Evolutionary conservation across 2,888 invertebrate species (phyloP).

Genomic region (Agrenia bidenticulata): DNA sequence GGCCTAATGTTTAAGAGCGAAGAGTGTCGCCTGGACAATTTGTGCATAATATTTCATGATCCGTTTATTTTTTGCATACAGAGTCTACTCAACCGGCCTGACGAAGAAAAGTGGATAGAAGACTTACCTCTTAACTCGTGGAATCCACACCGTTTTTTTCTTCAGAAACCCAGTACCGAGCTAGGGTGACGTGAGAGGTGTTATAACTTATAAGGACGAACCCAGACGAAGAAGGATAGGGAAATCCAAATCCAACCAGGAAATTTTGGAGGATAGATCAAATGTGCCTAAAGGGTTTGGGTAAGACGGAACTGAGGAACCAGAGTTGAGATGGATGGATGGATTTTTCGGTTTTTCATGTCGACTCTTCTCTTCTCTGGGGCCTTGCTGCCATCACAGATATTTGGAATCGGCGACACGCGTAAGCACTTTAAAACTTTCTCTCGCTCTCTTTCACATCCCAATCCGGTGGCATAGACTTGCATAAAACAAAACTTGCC

Average conservation of each 20-base stretch:
- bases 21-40: conserved; percentile 13
- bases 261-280: conserved; percentile 14
- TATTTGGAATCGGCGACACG: conserved; percentile 50
- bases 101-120: background rate
- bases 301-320: conserved; percentile 24
- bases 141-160: no score
- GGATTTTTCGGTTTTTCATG: conserved; percentile 44
- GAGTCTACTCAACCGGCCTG: no score
- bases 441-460: conserved; percentile 15
- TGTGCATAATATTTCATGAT: conserved; percentile 18
- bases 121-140: no score
- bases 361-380: conserved; percentile 45
- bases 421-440: conserved; percentile 52
- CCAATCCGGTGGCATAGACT: background rate
- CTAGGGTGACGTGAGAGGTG: no score
- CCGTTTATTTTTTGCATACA: conserved; percentile 2
- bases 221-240: background rate
- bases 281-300: conserved; percentile 43
- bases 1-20: background rate
- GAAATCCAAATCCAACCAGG: no score
- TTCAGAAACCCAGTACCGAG: background rate
- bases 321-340: conserved; percentile 49
- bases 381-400: conserved; percentile 42
- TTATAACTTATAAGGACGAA: background rate
- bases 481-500: conserved; percentile 21